Evolutionary conservation across 2,888 invertebrate genomes (phyloP).

Genomic region (Linyphia triangularis): DNA sequence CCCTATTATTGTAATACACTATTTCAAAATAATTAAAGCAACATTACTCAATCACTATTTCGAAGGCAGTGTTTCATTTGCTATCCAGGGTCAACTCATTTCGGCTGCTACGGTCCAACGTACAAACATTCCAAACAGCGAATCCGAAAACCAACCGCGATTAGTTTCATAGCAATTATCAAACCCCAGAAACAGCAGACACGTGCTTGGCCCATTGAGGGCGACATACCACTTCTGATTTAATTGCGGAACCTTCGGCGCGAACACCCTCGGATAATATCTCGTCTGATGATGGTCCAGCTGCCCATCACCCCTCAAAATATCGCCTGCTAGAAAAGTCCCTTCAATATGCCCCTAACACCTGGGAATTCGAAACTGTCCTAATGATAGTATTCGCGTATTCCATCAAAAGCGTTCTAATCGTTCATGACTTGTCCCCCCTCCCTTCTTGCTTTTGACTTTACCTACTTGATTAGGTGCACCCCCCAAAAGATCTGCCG

Average conservation of each 20-base stretch:
- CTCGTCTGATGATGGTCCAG: constrained; percentile 17
- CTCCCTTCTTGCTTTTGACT: background rate
- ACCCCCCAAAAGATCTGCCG: background rate
- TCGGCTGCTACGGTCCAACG: no score
- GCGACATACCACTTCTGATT: background rate
- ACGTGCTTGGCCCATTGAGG: background rate
- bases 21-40: no score
- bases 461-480: background rate
- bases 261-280: background rate
- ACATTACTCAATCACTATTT: no score
- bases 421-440: constrained; percentile 5
- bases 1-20: no score
- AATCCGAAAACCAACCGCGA: no score
- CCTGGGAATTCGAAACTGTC: constrained; percentile 63
- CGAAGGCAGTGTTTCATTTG: no score
- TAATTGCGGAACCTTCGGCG: constrained; percentile 13
- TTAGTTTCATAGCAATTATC: no score
- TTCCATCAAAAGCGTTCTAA: constrained; percentile 54
- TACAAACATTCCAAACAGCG: no score
- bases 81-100: no score
- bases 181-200: no score
- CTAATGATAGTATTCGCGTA: constrained; percentile 43
- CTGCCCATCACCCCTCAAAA: constrained; percentile 3
- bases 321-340: constrained; percentile 6
- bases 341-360: constrained; percentile 44